phyloP scores from a whole-genome alignment of 2,797 vertebrate species.

The Coendou prehensilis region DNA sequence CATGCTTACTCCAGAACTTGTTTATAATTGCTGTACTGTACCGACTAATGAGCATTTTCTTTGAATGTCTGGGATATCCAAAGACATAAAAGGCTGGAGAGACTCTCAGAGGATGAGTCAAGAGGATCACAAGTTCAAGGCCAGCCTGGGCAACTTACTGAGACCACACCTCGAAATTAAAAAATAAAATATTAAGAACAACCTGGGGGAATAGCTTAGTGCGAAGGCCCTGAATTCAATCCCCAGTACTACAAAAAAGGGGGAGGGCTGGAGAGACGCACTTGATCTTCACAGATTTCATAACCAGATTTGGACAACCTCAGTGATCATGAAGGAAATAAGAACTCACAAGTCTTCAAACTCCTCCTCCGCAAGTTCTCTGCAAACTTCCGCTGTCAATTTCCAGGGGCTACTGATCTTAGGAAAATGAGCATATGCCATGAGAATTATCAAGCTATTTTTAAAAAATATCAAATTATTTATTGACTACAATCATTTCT shows the following conservation, averaged over 20 bases:
- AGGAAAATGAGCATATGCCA: background rate
- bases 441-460: slow-evolving; percentile 20
- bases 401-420: background rate
- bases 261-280: background rate
- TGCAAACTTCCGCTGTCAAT: background rate
- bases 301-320: background rate
- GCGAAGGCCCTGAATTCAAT: background rate
- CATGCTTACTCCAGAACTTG: background rate
- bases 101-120: background rate
- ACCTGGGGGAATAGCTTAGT: background rate
- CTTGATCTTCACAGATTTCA: background rate
- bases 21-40: background rate
- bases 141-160: background rate
- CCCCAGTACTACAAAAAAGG: background rate
- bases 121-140: background rate
- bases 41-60: background rate
- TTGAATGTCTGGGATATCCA: background rate
- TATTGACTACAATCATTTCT: background rate
- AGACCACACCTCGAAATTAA: background rate
- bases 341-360: background rate
- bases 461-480: slow-evolving; percentile 59
- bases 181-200: background rate
- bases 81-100: background rate
- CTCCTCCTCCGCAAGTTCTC: background rate
- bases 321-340: background rate